These are phyloP conservation scores for Pyrocoelia pectoralis DNA, from an alignment of 2,888 invertebrate species.

Conservation along the genomic window DNA sequence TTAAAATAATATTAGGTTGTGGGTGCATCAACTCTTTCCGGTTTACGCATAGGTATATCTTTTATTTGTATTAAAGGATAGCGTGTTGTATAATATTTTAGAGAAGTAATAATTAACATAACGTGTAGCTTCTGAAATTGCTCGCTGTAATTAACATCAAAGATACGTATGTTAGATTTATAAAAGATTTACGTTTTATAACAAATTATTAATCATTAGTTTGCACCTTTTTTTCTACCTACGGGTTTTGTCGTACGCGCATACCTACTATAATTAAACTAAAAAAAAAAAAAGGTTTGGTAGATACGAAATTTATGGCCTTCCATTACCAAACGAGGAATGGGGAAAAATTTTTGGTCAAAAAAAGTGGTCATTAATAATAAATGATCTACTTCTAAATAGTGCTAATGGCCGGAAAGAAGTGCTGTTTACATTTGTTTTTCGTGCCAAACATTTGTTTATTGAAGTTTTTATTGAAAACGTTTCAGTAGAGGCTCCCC, in stretches of 20 bases:
- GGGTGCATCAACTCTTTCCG: conserved; percentile 39
- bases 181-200: conserved; percentile 16
- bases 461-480: too few relatives aligned
- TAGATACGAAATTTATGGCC: background rate
- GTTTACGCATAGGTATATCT: conserved; percentile 35
- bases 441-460: too few relatives aligned
- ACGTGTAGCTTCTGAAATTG: conserved; percentile 44
- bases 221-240: background rate
- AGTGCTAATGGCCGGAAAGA: too few relatives aligned
- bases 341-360: background rate
- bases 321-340: background rate
- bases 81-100: conserved; percentile 38
- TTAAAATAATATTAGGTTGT: conserved; percentile 27
- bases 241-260: background rate
- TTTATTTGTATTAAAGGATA: conserved; percentile 28
- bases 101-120: conserved; percentile 45
- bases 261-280: too few relatives aligned
- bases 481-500: too few relatives aligned
- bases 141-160: conserved; percentile 35
- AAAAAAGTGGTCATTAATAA: too few relatives aligned
- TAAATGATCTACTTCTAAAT: too few relatives aligned
- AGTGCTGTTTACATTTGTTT: too few relatives aligned
- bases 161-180: conserved; percentile 6
- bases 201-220: conserved; percentile 13
- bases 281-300: background rate